Percentiles rank a stretch among this genome's conserved stretches.
phyloP scores from a whole-genome alignment of 2,113 vertebrate species.

The Miniopterus natalensis region DNA sequence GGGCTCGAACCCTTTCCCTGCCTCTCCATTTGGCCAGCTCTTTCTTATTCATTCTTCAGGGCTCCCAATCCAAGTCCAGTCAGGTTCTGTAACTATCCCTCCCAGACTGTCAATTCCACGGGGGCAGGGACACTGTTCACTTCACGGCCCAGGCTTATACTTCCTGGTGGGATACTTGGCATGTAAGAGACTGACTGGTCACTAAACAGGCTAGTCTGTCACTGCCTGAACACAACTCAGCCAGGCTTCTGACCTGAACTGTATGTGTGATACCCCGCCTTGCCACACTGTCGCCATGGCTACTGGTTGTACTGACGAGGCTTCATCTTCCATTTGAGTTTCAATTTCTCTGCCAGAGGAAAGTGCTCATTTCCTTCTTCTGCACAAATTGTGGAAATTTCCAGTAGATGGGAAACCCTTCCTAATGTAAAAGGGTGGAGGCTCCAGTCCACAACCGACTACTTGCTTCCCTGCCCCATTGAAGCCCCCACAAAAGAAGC shows the following conservation, averaged over 20 bases:
- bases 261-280: accelerated
- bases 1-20: background rate
- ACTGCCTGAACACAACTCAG: background rate
- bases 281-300: background rate
- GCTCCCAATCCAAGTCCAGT: background rate
- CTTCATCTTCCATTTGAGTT: background rate
- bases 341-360: conserved; percentile 29
- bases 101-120: background rate
- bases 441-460: background rate
- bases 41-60: background rate
- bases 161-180: background rate
- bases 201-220: background rate
- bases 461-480: background rate
- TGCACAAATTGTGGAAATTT: background rate
- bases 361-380: conserved; percentile 42
- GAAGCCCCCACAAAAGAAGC: background rate
- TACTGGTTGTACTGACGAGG: background rate
- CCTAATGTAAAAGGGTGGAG: background rate
- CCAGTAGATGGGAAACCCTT: background rate
- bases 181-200: background rate
- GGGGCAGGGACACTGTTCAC: background rate
- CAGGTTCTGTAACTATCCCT: background rate
- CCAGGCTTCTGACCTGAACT: background rate
- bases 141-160: background rate
- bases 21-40: background rate